These are phyloP conservation scores for Nomada ferruginata DNA, from an alignment of 2,888 invertebrate genomes.

Conservation along the genomic window DNA sequence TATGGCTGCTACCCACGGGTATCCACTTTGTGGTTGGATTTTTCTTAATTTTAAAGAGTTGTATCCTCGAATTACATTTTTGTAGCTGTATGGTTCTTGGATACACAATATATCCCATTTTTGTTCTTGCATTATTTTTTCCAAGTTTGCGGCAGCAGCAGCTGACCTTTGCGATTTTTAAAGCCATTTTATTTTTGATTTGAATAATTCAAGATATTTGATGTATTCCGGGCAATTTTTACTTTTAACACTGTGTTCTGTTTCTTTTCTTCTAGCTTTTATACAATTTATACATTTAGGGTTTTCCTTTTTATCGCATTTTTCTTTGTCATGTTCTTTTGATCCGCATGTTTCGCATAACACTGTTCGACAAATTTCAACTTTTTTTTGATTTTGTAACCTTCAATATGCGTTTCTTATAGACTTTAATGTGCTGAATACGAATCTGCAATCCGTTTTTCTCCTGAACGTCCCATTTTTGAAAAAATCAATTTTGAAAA, in stretches of 20 bases:
- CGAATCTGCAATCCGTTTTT: too few species aligned
- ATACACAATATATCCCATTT: background rate
- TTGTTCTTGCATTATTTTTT: background rate
- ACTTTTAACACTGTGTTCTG: background rate
- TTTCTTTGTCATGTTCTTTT: background rate
- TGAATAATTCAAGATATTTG: background rate
- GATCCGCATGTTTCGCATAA: slow-evolving; percentile 1
- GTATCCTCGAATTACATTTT: background rate
- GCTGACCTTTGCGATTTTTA: background rate
- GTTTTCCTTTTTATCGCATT: background rate
- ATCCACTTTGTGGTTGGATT: background rate
- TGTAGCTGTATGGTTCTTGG: background rate
- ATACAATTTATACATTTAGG: background rate
- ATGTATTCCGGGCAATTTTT: background rate
- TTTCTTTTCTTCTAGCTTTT: background rate
- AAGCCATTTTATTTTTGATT: background rate
- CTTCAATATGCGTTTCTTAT: too few species aligned
- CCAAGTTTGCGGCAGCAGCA: background rate
- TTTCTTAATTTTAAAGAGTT: background rate
- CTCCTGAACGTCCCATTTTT: too few species aligned
- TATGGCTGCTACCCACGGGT: background rate
- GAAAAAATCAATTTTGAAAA: too few species aligned
- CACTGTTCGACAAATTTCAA: too few species aligned
- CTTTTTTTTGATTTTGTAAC: too few species aligned
- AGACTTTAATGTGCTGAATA: too few species aligned